A percentile compares a stretch with the other conserved stretches of the same genome.
phyloP scores from a whole-genome alignment of 2,888 invertebrate species.

The Chrysina gloriosa region DNA sequence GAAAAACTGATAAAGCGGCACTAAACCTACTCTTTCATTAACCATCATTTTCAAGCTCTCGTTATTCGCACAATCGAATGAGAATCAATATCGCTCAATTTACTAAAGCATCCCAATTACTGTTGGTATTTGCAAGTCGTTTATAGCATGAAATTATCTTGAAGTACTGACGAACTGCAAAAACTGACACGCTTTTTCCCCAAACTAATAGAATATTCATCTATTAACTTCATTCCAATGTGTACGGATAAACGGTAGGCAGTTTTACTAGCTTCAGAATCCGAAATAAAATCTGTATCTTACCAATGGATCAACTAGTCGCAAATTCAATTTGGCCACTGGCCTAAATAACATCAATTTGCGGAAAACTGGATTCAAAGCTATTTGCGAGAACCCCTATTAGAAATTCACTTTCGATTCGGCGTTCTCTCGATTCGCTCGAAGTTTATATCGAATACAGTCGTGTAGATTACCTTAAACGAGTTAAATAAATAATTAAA shows the following conservation, averaged over 20 bases:
- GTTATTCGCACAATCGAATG: no score
- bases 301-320: constrained; percentile 16
- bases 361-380: background rate
- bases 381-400: constrained; percentile 16
- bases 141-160: no score
- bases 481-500: background rate
- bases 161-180: no score
- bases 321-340: constrained; percentile 15
- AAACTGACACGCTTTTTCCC: no score
- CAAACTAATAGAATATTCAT: no score
- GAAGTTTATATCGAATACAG: background rate
- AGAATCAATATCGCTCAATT: no score
- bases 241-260: background rate
- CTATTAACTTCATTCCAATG: no score
- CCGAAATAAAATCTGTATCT: constrained; percentile 6
- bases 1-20: no score
- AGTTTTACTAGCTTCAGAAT: background rate
- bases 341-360: constrained; percentile 23
- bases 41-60: no score
- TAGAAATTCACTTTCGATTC: constrained; percentile 20
- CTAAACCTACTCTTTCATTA: no score
- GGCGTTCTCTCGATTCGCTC: background rate
- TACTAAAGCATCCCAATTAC: no score
- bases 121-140: no score
- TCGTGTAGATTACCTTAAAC: background rate